Percentiles rank a stretch among this genome's conserved stretches.
Evolutionary conservation across 2,797 vertebrate genomes (phyloP).

Genomic region (Gambusia yucatana): DNA sequence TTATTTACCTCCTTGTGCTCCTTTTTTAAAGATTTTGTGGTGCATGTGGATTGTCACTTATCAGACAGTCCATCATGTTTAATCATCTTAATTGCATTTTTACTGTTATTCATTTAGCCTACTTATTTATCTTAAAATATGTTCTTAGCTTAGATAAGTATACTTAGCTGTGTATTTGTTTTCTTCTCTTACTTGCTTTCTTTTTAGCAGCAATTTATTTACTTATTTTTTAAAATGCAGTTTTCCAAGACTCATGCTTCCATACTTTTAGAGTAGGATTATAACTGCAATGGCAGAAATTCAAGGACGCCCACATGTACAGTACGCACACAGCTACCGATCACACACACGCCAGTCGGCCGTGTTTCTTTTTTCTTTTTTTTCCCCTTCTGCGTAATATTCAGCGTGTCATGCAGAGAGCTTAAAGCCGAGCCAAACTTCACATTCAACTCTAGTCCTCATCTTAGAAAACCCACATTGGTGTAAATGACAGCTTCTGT

Average conservation of each 20-base stretch:
- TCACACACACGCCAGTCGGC: background rate
- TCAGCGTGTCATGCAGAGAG: conserved; percentile 21
- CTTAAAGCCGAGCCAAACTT: conserved; percentile 49
- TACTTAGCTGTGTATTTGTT: background rate
- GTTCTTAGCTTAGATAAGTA: background rate
- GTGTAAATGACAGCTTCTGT: conserved; percentile 3
- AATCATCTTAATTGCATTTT: background rate
- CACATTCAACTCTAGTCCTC: conserved; percentile 22
- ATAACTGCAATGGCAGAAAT: conserved; percentile 6
- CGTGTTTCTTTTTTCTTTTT: background rate
- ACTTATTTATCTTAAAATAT: background rate
- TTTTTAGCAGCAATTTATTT: background rate
- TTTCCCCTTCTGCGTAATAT: conserved; percentile 23
- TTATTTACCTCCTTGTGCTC: background rate
- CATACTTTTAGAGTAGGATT: background rate
- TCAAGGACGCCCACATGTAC: conserved; percentile 15
- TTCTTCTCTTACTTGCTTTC: background rate
- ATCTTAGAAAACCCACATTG: conserved; percentile 17
- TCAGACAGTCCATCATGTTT: background rate
- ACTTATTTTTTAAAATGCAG: background rate
- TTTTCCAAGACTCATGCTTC: background rate
- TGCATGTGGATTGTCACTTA: background rate
- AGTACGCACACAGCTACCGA: background rate
- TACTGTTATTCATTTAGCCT: background rate
- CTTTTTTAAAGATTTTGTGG: background rate